Conservation (phyloP, 2,888 invertebrate genomes). For the Diarsia rubi region DNA sequence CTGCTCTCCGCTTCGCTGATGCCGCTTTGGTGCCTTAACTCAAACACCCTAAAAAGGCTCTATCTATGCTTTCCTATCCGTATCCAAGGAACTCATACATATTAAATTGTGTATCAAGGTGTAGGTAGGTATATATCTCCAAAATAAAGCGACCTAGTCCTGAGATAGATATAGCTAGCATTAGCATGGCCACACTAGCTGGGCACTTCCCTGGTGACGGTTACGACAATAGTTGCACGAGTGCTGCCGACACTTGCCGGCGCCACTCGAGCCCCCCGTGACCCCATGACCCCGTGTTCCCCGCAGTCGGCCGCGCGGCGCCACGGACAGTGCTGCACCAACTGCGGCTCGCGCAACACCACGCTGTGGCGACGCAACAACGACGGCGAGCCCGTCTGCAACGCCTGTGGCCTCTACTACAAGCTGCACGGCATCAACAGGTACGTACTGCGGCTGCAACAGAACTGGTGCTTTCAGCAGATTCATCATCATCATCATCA, state of each 20-base stretch:
- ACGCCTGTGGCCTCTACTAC: conserved; percentile 99
- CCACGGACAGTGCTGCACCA: conserved; percentile 97
- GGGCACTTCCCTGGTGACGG: conserved; percentile 9
- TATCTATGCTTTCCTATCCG: no score
- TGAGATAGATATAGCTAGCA: not conserved
- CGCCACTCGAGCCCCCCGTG: conserved; percentile 2
- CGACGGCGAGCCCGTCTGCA: conserved; percentile 99
- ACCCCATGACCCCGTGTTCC: not conserved
- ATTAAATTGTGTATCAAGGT: no score
- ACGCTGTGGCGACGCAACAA: conserved; percentile 99
- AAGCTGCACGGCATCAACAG: conserved; percentile 98
- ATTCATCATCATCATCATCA: no score
- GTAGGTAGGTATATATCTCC: not conserved
- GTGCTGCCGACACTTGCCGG: not conserved
- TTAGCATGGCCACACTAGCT: not conserved
- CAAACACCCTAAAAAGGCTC: no score
- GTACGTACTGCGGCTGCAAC: conserved; percentile 65
- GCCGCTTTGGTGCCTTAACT: no score
- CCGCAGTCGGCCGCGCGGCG: conserved; percentile 96
- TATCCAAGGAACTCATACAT: no score
- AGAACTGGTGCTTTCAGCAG: not conserved
- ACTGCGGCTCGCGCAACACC: conserved; percentile 99
- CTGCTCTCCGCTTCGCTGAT: not conserved
- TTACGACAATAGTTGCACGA: not conserved
- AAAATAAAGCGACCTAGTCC: not conserved